Evolutionary conservation across 2,888 invertebrate genomes (phyloP), one percentile per base, ranked within the genome.

Genomic region (Autographa gamma): DNA sequence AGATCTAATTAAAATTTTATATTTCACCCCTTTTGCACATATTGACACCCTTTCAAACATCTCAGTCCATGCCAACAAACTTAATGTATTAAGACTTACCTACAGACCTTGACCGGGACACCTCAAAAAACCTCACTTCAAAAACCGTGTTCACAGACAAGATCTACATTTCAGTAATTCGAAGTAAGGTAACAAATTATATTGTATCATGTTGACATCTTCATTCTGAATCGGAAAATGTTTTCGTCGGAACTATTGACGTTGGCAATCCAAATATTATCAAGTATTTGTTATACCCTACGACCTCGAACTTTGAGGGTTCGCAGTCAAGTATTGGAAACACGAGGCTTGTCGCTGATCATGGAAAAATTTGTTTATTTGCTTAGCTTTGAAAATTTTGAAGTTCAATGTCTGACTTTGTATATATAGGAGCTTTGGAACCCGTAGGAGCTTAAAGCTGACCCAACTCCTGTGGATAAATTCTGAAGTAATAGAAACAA

Each of bases 201-300:
- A 43, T 43, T 2, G 48, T 48, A n/a, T n/a, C 48, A 16, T 48
- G n/a, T 48, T 48, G 48, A 48, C 48, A 16, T 2, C 43, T 48
- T 16, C 48, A n/a, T 38, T 38, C 38, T 48, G 48, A n/a, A n/a
- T 48, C 43, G 43, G 48, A 48, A 48, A 48, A 48, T 48, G 48
- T 48, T 48, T 48, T 48, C 48, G n/a, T 8, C n/a, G n/a, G n/a
- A 48, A 48, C 48, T 48, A 48, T 48, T 48, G 48, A 48, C 48
- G 8, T 38, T 5, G 48, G 6, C 48, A n/a, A 48, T n/a, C 48
- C 48, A 48, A 48, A 48, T 48, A 48, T 48, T 48, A n/a, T 41
- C 43, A 48, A 48, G 48, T 48, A 48, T 48, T 48, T 48, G 48
- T 48, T 4, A 16, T 16, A 43, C 16, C 43, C 16, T 6, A 5